Conservation (phyloP, 2,113 vertebrate species). For the Paralichthys olivaceus region DNA sequence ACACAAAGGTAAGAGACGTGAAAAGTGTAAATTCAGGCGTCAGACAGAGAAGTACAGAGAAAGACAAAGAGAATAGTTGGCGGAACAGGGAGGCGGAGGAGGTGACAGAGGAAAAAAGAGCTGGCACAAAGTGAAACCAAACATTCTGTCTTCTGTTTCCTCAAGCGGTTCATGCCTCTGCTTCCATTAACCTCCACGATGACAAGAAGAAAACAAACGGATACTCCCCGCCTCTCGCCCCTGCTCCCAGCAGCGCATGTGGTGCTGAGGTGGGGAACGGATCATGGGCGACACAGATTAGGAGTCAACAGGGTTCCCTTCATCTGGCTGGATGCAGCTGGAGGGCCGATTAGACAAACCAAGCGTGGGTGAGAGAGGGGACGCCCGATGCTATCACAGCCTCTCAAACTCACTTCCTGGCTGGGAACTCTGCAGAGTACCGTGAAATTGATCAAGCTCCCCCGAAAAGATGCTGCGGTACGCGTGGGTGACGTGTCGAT, state of each 20-base stretch:
- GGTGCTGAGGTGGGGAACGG: constrained; percentile 62
- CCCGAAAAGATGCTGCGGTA: constrained; percentile 50
- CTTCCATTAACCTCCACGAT: constrained; percentile 73
- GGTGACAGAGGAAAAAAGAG: constrained; percentile 46
- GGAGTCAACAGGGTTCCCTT: constrained; percentile 72
- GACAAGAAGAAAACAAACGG: constrained; percentile 68
- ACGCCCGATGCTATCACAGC: constrained; percentile 61
- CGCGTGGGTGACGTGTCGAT: constrained; percentile 51
- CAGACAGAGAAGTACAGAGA: constrained; percentile 25
- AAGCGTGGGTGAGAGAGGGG: constrained; percentile 63
- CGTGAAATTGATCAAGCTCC: constrained; percentile 72
- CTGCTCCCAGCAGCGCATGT: constrained; percentile 46
- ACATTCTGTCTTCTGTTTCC: constrained; percentile 68
- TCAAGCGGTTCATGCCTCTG: constrained; percentile 64
- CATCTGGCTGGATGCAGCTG: constrained; percentile 71
- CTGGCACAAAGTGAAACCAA: constrained; percentile 60
- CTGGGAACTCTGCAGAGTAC: constrained; percentile 64
- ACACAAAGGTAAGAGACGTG: constrained; percentile 7
- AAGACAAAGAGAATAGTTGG: constrained; percentile 10
- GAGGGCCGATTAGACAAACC: constrained; percentile 70
- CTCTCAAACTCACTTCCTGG: constrained; percentile 68
- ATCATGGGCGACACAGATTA: constrained; percentile 73
- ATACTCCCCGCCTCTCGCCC: constrained; percentile 32
- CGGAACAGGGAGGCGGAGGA: constrained; percentile 16
- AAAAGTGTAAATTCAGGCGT: constrained; percentile 29